Conservation (phyloP, 1,140 invertebrate species). For the Lineus longissimus region DNA sequence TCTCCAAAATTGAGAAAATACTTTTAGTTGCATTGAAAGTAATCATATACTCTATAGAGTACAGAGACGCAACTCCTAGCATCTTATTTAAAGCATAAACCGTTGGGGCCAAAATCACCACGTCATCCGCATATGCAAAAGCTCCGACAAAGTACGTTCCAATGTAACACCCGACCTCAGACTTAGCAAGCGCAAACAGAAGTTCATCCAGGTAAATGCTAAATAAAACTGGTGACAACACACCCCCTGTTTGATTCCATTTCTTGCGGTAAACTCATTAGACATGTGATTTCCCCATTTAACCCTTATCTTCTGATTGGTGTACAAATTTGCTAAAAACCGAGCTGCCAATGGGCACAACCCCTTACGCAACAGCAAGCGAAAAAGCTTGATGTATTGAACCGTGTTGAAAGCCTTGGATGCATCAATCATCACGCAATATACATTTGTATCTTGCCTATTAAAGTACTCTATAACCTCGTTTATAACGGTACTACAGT, state of each 20-base stretch:
- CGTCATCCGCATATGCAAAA: neutral
- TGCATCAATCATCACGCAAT: neutral
- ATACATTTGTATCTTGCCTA: neutral
- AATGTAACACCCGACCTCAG: constrained; percentile 4
- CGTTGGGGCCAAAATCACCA: neutral
- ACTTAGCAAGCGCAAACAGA: neutral
- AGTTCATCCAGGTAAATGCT: neutral
- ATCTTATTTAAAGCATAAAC: neutral
- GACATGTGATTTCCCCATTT: neutral
- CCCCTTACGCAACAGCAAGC: neutral
- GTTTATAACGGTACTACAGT: neutral
- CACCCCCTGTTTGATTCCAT: neutral
- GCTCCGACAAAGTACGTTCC: neutral
- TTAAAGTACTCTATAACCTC: neutral
- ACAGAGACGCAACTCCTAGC: neutral
- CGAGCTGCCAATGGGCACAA: neutral
- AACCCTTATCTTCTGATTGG: neutral
- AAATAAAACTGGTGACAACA: neutral
- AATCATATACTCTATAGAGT: neutral
- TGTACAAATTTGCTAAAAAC: neutral
- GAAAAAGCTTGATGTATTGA: neutral
- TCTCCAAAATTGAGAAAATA: neutral
- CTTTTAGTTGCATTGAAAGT: neutral
- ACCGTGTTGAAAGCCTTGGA: neutral
- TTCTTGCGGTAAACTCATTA: too few relatives aligned